Evolutionary conservation across 2,797 vertebrate genomes (phyloP).

Genomic region (Tapera naevia): DNA sequence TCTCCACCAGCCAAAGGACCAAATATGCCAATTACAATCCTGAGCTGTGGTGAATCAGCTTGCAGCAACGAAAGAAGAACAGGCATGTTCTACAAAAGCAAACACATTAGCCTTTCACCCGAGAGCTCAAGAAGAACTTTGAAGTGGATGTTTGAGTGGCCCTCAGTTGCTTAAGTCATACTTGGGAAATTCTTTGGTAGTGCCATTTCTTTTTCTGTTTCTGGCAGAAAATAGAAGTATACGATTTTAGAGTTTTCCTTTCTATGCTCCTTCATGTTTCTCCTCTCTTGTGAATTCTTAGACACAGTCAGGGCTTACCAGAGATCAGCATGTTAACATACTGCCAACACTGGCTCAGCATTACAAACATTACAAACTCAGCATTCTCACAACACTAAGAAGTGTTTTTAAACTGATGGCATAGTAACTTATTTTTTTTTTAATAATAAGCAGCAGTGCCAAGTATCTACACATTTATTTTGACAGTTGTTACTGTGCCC

Average conservation of each 20-base stretch:
- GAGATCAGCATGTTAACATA: not conserved
- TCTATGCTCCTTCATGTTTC: not conserved
- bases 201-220: not conserved
- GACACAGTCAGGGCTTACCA: not conserved
- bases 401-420: not conserved
- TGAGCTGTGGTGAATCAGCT: not conserved
- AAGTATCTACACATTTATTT: not conserved
- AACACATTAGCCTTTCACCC: slow-evolving; percentile 1
- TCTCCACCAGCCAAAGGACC: slow-evolving; percentile 49
- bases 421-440: not conserved
- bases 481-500: not conserved
- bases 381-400: not conserved
- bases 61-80: not conserved
- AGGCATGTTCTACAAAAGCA: not conserved
- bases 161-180: not conserved
- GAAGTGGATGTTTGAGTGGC: not conserved
- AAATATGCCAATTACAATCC: slow-evolving; percentile 25
- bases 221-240: not conserved
- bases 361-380: too few relatives aligned
- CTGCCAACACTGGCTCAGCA: not conserved
- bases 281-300: not conserved
- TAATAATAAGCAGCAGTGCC: not conserved
- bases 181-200: not conserved
- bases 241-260: not conserved
- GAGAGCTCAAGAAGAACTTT: not conserved